Base-by-base conservation (phyloP, 2,797 vertebrate species). In the Tarsius wallacei region DNA sequence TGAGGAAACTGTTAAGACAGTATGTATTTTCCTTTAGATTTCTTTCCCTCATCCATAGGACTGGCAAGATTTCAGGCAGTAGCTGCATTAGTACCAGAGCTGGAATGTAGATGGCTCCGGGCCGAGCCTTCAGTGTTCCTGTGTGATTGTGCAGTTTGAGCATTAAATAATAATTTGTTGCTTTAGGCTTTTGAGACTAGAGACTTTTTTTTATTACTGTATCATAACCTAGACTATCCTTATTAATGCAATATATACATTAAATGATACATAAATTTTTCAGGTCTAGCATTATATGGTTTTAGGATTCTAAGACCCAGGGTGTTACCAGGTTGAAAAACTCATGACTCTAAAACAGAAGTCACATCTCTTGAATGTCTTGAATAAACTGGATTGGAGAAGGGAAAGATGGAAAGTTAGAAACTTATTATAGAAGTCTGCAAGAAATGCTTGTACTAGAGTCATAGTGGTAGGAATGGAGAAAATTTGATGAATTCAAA, bases 331-430 rank as follows among this genome's bases (percentile, higher is more conserved):
- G 24, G 1, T 68, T 96, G 2, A 70, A 87, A 55, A 51, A 61
- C 47, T 68, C 2, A 49, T 87, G 66, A 78, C 80, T 94, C 17
- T 26, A 94, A 86, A 91, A 33, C 0, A 53, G 28, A 96, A 97
- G 83, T 59, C 13, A 36, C 2, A 42, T 74, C 9, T 70, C 73
- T 91, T 91, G 19, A 90, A 24, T 28, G 22, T 71, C 33, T 21
- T 73, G 31, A 77, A 63, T 92, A 71, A 84, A 42, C 10, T 85
- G 57, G 47, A 26, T 47, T 36, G 10, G 28, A 31, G 49, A 16
- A 57, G 28, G 63, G 13, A 68, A 78, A 85, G 24, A 28, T 2
- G 47, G 2, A 90, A 59, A 66, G 7, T 59, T 42, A 81, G 82
- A 36, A 80, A 28, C n/a, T 59, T 64, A 57, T 70, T 81, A 36